Base-by-base conservation (phyloP, 2,888 invertebrate species). In the Lacanobia wlatinum region DNA sequence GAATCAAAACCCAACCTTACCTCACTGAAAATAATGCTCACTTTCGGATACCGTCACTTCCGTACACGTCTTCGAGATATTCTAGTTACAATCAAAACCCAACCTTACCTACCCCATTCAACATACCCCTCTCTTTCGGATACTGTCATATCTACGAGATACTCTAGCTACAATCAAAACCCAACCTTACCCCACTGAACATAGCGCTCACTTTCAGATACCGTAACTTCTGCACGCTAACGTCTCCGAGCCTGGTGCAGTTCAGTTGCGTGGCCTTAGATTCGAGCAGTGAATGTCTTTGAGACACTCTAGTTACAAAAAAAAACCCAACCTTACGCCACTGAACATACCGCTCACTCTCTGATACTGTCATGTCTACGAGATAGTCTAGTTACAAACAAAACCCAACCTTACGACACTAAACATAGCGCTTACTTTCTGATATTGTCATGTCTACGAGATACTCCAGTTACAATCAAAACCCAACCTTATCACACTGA, bases 221-320 rank as follows among this genome's bases (percentile, higher is more conserved):
- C 94, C 98, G 99, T 55, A 99, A 99, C 94, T 99, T 99, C 96
- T 97, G 99, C 62, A 99, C 99, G 0, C 97, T 99, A 73, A 98
- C 99, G 0, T 98, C 99, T 0, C 99, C 99, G 0, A 97, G 97
- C 62, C 98, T 98, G 0, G 98, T 98, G 0, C 99, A 99, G 94
- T 99, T 99, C 92, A 97, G 98, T 16, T 98, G 98, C 90, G 97
- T 99, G 0, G 97, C 98, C 0, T 94, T 99, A 16, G 99, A 99
- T 93, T 96, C 97, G 6, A 98, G 98, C 86, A 98, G 99, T 21
- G 99, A 99, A 91, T 92, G 97, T 98, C 40, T 99, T 99, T 94
- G 99, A 99, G 89, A 98, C 99, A 82, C 99, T 97, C n/a, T n/a
- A n/a, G n/a, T 28, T 28, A 28, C 28, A 4, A 28, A 28, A 4